phyloP scores from a whole-genome alignment of 2,797 vertebrate genomes.

The Schizopygopsis malacanthus region DNA sequence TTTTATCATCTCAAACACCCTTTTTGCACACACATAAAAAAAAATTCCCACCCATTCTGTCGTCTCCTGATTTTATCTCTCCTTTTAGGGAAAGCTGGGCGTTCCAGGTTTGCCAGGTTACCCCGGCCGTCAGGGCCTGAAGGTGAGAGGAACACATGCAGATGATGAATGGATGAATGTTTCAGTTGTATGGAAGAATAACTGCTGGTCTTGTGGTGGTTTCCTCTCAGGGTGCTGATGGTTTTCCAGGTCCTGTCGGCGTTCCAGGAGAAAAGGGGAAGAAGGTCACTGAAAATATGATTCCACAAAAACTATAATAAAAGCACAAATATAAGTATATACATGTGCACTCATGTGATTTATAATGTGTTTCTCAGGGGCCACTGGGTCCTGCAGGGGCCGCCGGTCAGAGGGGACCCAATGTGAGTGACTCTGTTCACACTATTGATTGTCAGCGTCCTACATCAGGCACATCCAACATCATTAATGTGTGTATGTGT shows the following conservation, averaged over 20 bases:
- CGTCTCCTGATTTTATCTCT: neutral
- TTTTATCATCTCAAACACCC: neutral
- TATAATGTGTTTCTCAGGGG: constrained; percentile 78
- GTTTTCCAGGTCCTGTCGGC: constrained; percentile 88
- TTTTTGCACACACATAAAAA: neutral
- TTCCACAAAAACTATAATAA: neutral
- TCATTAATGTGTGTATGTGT: constrained; percentile 33
- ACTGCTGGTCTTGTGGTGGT: constrained; percentile 15
- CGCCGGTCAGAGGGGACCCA: constrained; percentile 91
- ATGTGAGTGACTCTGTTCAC: constrained; percentile 76
- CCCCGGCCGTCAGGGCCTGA: constrained; percentile 84
- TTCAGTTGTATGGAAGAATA: neutral
- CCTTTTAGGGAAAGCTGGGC: constrained; percentile 85
- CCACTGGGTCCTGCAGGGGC: constrained; percentile 89
- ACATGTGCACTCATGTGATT: constrained; percentile 8
- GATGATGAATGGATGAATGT: neutral
- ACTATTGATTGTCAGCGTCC: fast-evolving
- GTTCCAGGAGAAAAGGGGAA: constrained; percentile 90
- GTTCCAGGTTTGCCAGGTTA: constrained; percentile 86
- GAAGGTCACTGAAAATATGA: constrained; percentile 72
- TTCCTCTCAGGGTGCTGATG: constrained; percentile 84
- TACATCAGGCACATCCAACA: neutral
- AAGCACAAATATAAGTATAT: neutral
- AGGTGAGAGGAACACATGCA: constrained; percentile 70
- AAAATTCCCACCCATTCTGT: neutral